These are phyloP conservation scores for Clinocottus analis DNA, from an alignment of 2,113 vertebrate species.

Conservation along the genomic window DNA sequence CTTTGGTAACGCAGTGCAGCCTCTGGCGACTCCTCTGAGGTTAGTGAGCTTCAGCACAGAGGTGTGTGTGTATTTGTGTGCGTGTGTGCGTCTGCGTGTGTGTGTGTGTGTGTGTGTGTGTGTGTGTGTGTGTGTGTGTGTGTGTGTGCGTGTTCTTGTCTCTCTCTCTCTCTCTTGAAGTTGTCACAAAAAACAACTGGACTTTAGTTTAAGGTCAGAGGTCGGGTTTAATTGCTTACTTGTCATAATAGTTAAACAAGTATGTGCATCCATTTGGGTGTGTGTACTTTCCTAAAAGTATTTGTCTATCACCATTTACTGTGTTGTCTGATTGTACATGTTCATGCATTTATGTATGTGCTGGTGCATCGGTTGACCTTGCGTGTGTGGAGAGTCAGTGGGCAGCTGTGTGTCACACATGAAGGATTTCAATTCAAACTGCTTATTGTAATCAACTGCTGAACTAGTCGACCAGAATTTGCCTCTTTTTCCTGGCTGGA, in stretches of 20 bases:
- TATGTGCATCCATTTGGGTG: neutral
- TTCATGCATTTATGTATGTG: neutral
- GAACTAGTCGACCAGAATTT: conserved; percentile 45
- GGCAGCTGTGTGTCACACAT: neutral
- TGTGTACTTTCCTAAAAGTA: neutral
- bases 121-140: conserved; percentile 15
- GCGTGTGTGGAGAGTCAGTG: neutral
- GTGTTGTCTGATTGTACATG: neutral
- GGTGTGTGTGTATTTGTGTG: conserved; percentile 42
- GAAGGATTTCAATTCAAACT: conserved; percentile 38
- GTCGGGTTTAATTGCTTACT: conserved; percentile 1
- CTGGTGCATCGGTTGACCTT: neutral
- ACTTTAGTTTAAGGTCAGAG: conserved; percentile 15
- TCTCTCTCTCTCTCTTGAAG: neutral
- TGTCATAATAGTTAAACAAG: neutral
- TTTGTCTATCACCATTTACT: neutral
- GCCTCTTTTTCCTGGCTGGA: conserved; percentile 31
- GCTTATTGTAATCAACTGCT: conserved; percentile 28
- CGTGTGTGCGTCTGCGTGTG: conserved; percentile 3
- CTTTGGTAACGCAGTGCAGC: conserved; percentile 77
- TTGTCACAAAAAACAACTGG: conserved; percentile 12
- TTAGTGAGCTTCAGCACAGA: conserved; percentile 46
- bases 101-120: conserved; percentile 55
- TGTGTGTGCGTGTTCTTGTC: neutral
- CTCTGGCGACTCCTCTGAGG: conserved; percentile 65